Percentiles rank a stretch among this genome's conserved stretches.
Conservation (phyloP, 2,888 invertebrate species). For the Ophioninae sp. region DNA sequence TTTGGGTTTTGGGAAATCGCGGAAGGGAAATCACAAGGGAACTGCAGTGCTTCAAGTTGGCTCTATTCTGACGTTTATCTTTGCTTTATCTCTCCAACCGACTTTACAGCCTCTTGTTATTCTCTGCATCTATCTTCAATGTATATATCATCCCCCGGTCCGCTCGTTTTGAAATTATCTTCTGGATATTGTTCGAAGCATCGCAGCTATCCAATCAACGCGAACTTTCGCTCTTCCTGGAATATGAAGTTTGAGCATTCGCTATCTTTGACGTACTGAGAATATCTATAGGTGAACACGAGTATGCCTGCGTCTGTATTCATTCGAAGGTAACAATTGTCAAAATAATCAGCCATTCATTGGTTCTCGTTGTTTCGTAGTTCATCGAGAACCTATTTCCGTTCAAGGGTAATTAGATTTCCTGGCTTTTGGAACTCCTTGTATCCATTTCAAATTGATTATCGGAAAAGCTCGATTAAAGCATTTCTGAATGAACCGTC, state of each 20-base stretch:
- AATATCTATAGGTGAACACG: neutral
- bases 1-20: neutral
- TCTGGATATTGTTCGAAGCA: neutral
- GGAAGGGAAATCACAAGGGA: neutral
- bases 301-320: neutral
- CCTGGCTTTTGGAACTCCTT: slow-evolving; percentile 11
- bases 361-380: slow-evolving; percentile 34
- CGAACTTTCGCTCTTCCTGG: neutral
- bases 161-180: neutral
- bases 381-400: slow-evolving; percentile 48
- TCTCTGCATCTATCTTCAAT: neutral
- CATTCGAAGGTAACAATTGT: slow-evolving; percentile 2
- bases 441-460: slow-evolving; percentile 41
- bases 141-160: neutral
- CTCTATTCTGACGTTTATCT: neutral
- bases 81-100: neutral
- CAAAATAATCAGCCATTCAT: slow-evolving; percentile 12
- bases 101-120: neutral
- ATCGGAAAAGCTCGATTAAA: slow-evolving; percentile 42
- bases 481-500: neutral
- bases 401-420: slow-evolving; percentile 33
- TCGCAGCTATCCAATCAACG: neutral
- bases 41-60: neutral
- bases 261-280: slow-evolving; percentile 6
- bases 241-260: neutral